Evolutionary conservation across 92 coral and sea anemone genomes (phyloP), one percentile per base, ranked within the genome.

Genomic region (Zoanthus sociatus): DNA sequence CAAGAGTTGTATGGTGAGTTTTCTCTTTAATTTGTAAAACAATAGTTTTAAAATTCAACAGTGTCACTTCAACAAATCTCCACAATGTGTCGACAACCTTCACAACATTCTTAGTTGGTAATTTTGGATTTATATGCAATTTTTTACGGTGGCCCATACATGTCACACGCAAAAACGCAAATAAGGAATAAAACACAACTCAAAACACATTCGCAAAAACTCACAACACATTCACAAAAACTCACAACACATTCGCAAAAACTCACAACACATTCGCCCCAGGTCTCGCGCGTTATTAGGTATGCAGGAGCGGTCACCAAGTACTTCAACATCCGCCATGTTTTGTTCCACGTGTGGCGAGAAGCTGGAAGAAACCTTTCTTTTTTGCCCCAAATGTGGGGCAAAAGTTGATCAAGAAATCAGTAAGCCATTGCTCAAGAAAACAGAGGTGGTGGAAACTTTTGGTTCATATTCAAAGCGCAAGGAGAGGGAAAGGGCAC

Each of bases 301-400:
- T 58, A 58, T 58, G 66, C 66, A 58, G 66, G 66, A 58, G 66
- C 66, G 66, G 66, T 58, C 66, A 58, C 66, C 72, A 67, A 67
- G 72, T 67, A 18, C 72, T 67, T 67, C 72, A 26, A 26, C 33
- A 67, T 67, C 72, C 72, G 72, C 72, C 72, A 67, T 67, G 72
- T 67, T 67, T 67, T 67, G 72, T 67, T 67, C 44, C 72, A 18
- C 72, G 72, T 67, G 72, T 67, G 72, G 37, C 72, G 11, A 67
- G 37, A 67, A 67, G 72, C 72, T 67, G 72, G 42, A 67, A 67
- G 72, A 67, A 67, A 67, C 72, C 72, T 67, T 67, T 67, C 72
- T 67, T 67, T 67, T 67, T 67, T 67, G 72, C 68, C 88, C 88
- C 46, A 18, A 84, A 17, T 84, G 85, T 84, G 88, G 84, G 31